Evolutionary conservation across 2,113 vertebrate genomes (phyloP), one percentile per base, ranked within the genome.

Genomic region (Plectropomus leopardus): DNA sequence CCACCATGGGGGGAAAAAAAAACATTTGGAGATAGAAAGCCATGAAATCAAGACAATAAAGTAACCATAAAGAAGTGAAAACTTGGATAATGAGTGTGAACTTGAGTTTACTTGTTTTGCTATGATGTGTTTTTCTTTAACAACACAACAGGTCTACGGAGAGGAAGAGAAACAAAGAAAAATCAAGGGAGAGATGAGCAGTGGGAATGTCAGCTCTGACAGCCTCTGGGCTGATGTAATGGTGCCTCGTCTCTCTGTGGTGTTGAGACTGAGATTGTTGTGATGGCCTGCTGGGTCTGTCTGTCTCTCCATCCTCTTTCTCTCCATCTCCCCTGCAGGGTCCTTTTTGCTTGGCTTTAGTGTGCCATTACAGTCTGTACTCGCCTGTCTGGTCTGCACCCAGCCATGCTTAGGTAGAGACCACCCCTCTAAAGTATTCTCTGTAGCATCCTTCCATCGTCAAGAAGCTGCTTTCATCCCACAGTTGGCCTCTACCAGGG

Each of bases 281-380:
- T 78, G 84, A 89, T 75, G 50, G 83, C 86, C 85, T 82, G 80
- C 89, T 91, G 89, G 42, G 82, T 80, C 73, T 76, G 86, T 73
- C 80, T 71, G 42, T 85, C 63, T 80, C 57, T 71, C 64, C 57
- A 55, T 66, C 60, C 36, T 60, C 63, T 45, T 61, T 70, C 69
- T 72, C 63, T 61, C 51, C 26, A 19, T 65, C 69, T 77, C 58
- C 71, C 79, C 84, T 57, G 65, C 72, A 76, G 82, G 85, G 26
- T 72, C 63, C 66, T 80, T 79, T 67, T 48, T 68, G 63, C 57
- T 76, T 72, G 76, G 63, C 71, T 80, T 86, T 72, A 69, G 72
- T 47, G 63, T 81, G 74, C 77, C 65, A 76, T 86, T 85, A 72
- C 68, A 87, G 69, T 55, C 34, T 44, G 60, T 79, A 47, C 71